These are phyloP conservation scores for Agrotis clavis DNA, from an alignment of 2,888 invertebrate genomes.

Conservation along the genomic window DNA sequence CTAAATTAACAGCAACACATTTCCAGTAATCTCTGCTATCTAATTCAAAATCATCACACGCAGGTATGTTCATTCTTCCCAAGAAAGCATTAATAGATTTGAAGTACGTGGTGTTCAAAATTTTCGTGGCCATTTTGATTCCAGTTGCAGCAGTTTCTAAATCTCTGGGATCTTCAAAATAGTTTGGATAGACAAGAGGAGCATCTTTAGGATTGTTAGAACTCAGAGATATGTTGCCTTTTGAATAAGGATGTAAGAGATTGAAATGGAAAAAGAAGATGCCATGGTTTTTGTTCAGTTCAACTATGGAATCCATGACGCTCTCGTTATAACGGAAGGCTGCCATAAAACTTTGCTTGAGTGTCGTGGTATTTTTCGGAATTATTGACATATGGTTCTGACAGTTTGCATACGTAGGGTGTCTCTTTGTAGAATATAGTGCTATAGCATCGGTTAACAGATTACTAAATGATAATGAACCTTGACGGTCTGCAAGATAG, in stretches of 20 bases:
- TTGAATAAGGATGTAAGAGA: constrained; percentile 53
- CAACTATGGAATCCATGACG: constrained; percentile 33
- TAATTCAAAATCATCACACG: constrained; percentile 55
- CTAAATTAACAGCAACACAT: constrained; percentile 41
- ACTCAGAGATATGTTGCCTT: constrained; percentile 48
- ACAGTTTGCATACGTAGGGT: constrained; percentile 39
- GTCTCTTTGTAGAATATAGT: constrained; percentile 35
- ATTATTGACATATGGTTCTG: constrained; percentile 32
- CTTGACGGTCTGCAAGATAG: constrained; percentile 38
- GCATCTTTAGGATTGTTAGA: constrained; percentile 44
- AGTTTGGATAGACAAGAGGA: constrained; percentile 49
- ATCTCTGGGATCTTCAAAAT: constrained; percentile 46
- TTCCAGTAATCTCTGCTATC: constrained; percentile 55
- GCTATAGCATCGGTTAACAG: constrained; percentile 32
- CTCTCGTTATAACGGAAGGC: constrained; percentile 33
- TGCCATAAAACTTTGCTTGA: constrained; percentile 14
- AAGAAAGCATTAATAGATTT: constrained; percentile 45
- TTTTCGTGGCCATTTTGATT: constrained; percentile 42
- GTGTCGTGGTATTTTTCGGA: constrained; percentile 28
- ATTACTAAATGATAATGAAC: constrained; percentile 34
- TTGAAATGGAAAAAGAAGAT: constrained; percentile 36
- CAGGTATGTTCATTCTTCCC: constrained; percentile 41
- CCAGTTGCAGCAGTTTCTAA: constrained; percentile 36
- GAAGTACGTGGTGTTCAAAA: constrained; percentile 42
- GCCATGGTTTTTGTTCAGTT: constrained; percentile 34